Evolutionary conservation across 2,113 vertebrate species (phyloP), one percentile per base, ranked within the genome.

Genomic region (Salvator merianae): DNA sequence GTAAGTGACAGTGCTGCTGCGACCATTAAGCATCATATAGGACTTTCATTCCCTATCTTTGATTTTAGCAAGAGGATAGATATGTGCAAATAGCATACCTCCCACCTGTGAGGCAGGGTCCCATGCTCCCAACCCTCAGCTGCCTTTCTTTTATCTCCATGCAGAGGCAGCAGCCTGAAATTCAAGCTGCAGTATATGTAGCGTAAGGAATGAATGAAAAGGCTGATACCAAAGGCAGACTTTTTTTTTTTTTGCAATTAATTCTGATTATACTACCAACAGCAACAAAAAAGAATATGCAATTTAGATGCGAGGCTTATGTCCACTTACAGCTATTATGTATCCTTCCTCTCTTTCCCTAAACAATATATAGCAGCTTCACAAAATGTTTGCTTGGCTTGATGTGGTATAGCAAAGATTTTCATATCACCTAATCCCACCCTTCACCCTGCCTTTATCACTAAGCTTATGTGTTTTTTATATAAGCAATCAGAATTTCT

Each of bases 401-500:
- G 36, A 72, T 47, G 83, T 32, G 59, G 14, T 72, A 59, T 1
- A 79, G 30, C 88, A 81, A 91, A 65, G 66, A 30, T 72, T 82
- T 65, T 36, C 7, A 7, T n/a, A 28, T 22, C 70, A 7, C 7
- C 10, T 28, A 76, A 0, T 75, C 80, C 90, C 72, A 0, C n/a
- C 50, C 34, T 16, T 47, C 43, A 69, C 22, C 4, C 77, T 89
- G 85, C 73, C 50, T 76, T 55, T 55, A 14, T 22, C 53, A 84
- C 88, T 88, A 89, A 89, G 82, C 90, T 90, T 88, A 22, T 34
- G 87, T 90, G 88, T 90, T 89, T 88, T 66, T 77, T 92, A 43
- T 68, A 86, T 79, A 24, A 78, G 30, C 24, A 16, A 84, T 89
- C 89, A 82, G 53, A 85, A 85, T 87, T 91, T 78, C 55, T 78